Evolutionary conservation across 2,888 invertebrate genomes (phyloP).

Genomic region (Hemithea aestivaria): DNA sequence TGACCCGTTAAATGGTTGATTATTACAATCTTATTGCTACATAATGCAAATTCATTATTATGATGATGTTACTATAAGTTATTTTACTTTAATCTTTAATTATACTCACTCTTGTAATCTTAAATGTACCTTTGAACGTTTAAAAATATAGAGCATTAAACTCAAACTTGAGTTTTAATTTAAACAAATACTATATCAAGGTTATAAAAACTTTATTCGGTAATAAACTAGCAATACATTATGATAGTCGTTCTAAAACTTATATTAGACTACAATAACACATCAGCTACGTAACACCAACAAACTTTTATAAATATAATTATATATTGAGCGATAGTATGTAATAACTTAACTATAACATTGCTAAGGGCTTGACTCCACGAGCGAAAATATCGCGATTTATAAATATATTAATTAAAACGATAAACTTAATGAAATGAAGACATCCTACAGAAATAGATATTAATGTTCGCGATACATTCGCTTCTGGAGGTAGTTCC

Average conservation of each 20-base stretch:
- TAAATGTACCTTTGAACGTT: neutral
- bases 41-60: no score
- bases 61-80: slow-evolving; percentile 3
- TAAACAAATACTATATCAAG: slow-evolving; percentile 21
- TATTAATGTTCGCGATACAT: no score
- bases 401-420: no score
- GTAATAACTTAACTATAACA: slow-evolving; percentile 1
- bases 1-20: no score
- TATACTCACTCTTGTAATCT: no score
- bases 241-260: slow-evolving; percentile 23
- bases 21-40: no score
- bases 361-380: no score
- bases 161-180: neutral
- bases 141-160: slow-evolving; percentile 4
- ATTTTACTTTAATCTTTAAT: neutral
- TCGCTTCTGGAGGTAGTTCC: no score
- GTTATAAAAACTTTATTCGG: slow-evolving; percentile 51
- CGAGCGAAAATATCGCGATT: no score
- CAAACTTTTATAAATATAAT: neutral
- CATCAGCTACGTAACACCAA: neutral
- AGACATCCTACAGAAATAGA: no score
- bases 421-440: no score
- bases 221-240: slow-evolving; percentile 42
- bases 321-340: slow-evolving; percentile 4
- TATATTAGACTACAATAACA: slow-evolving; percentile 15